Conservation (phyloP, 2,888 invertebrate genomes). For the Chaitophorus viminalis region DNA sequence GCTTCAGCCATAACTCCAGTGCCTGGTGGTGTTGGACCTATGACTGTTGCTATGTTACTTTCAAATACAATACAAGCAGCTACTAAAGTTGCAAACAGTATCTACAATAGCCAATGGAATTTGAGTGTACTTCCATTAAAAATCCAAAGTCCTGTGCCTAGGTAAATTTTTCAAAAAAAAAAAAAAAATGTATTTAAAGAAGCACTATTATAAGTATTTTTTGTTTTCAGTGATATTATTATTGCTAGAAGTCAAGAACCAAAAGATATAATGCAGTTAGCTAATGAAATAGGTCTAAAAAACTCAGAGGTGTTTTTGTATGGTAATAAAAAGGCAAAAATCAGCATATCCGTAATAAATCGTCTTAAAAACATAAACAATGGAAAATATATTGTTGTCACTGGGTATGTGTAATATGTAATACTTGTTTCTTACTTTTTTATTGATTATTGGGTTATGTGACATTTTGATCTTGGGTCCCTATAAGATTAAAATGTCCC, state of each 20-base stretch:
- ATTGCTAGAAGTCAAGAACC: constrained; percentile 90
- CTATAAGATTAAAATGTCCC: no score
- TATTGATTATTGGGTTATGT: no score
- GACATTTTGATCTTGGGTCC: no score
- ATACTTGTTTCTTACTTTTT: no score
- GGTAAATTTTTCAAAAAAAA: constrained; percentile 72
- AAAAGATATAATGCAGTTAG: constrained; percentile 81
- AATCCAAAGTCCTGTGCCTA: constrained; percentile 81
- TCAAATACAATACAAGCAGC: constrained; percentile 82
- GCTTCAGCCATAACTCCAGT: constrained; percentile 95
- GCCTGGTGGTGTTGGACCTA: constrained; percentile 97
- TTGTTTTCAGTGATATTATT: constrained; percentile 79
- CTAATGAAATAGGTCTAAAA: constrained; percentile 84
- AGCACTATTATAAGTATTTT: not conserved
- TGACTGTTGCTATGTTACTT: constrained; percentile 99
- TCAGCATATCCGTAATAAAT: constrained; percentile 82
- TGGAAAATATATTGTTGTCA: constrained; percentile 95
- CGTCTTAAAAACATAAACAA: constrained; percentile 75
- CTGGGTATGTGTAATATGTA: constrained; percentile 77
- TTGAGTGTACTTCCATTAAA: constrained; percentile 76
- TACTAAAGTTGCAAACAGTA: constrained; percentile 70
- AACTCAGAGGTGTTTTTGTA: constrained; percentile 87
- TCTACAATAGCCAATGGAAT: constrained; percentile 77
- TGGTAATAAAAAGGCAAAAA: constrained; percentile 94
- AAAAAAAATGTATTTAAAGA: not conserved